These are phyloP conservation scores for Reticulitermes speratus DNA, from an alignment of 1,140 invertebrate genomes.

Conservation along the genomic window DNA sequence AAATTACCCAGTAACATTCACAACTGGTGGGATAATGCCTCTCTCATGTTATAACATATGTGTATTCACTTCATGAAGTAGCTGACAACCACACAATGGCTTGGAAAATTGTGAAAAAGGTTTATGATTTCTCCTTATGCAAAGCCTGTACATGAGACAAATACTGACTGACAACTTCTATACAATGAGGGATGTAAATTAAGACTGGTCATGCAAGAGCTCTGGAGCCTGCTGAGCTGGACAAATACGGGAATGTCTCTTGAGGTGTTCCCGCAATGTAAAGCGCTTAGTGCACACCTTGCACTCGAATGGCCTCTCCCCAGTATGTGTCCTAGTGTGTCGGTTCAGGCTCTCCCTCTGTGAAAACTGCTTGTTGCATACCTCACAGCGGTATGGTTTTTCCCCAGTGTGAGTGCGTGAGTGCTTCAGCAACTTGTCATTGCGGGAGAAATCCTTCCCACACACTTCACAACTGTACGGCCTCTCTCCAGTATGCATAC, in stretches of 20 bases:
- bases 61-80: too few relatives aligned
- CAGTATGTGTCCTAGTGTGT: neutral
- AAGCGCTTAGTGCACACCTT: neutral
- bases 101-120: too few relatives aligned
- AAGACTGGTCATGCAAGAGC: too few relatives aligned
- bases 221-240: constrained; percentile 2
- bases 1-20: too few relatives aligned
- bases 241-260: neutral
- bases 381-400: neutral
- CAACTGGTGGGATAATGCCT: too few relatives aligned
- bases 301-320: neutral
- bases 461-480: neutral
- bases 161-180: too few relatives aligned
- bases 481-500: neutral
- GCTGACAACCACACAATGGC: too few relatives aligned
- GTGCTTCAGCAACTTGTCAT: neutral
- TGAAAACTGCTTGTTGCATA: neutral
- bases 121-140: too few relatives aligned
- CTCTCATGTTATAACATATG: too few relatives aligned
- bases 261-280: neutral
- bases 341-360: neutral
- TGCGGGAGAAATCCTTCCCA: neutral
- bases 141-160: too few relatives aligned
- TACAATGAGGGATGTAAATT: too few relatives aligned
- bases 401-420: neutral